These are phyloP conservation scores for Prochilodus magdalenae DNA, from an alignment of 2,113 vertebrate species.

Conservation along the genomic window DNA sequence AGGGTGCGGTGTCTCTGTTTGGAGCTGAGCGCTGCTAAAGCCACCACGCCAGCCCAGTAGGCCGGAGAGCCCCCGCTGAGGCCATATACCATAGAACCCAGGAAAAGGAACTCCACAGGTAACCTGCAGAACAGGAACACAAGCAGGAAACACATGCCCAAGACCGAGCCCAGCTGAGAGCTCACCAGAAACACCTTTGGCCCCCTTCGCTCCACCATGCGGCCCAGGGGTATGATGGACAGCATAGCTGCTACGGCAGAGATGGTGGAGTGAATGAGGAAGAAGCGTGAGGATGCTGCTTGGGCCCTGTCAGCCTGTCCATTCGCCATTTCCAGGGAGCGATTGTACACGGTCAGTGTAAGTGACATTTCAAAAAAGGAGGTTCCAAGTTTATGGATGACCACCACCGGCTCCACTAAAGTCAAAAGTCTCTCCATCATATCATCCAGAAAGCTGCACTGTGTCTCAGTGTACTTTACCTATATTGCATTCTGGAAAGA, in stretches of 20 bases:
- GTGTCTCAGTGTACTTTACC: neutral
- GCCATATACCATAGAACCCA: slow-evolving; percentile 55
- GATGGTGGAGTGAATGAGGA: slow-evolving; percentile 57
- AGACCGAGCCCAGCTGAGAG: slow-evolving; percentile 60
- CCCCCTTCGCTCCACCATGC: slow-evolving; percentile 54
- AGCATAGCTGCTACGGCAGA: slow-evolving; percentile 55
- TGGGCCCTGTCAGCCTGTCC: slow-evolving; percentile 58
- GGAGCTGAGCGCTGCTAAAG: slow-evolving; percentile 55
- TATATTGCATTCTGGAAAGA: neutral
- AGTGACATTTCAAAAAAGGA: slow-evolving; percentile 63
- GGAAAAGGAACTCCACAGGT: slow-evolving; percentile 59
- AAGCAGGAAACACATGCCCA: slow-evolving; percentile 58
- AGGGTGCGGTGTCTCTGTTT: slow-evolving; percentile 55
- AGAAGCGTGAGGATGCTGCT: slow-evolving; percentile 56
- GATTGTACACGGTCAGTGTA: slow-evolving; percentile 58
- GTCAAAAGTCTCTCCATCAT: slow-evolving; percentile 51
- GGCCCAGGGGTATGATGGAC: slow-evolving; percentile 54
- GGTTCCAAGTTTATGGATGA: slow-evolving; percentile 58
- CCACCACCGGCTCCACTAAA: slow-evolving; percentile 62
- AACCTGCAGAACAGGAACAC: slow-evolving; percentile 51
- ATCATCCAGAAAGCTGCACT: neutral
- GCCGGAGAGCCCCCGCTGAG: slow-evolving; percentile 59
- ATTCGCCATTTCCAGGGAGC: slow-evolving; percentile 44
- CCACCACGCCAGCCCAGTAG: slow-evolving; percentile 62
- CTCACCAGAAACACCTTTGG: slow-evolving; percentile 56